Evolutionary conservation across 2,888 invertebrate species (phyloP).

Genomic region (Euspilapteryx auroguttella): DNA sequence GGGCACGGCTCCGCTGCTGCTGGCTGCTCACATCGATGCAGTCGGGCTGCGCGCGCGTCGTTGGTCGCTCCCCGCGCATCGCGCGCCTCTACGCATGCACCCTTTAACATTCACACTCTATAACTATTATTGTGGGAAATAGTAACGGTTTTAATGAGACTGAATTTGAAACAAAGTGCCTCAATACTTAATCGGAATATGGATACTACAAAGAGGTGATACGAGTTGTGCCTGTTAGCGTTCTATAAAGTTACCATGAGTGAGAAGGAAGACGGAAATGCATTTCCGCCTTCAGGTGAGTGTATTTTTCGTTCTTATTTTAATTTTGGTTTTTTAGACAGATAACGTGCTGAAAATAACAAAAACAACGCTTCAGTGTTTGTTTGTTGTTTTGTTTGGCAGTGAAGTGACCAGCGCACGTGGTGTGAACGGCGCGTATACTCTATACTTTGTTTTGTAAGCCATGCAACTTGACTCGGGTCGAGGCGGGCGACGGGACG

Average conservation of each 20-base stretch:
- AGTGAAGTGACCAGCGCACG: background rate
- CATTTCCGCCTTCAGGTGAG: conserved; percentile 58
- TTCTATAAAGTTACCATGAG: conserved; percentile 45
- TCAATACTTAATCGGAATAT: conserved; percentile 27
- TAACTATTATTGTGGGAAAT: conserved; percentile 23
- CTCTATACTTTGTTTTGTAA: conserved; percentile 9
- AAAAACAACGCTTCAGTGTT: too few relatives aligned
- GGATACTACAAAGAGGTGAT: conserved; percentile 48
- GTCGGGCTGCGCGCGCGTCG: conserved; percentile 55
- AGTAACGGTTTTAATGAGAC: conserved; percentile 23
- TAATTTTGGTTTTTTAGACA: too few relatives aligned
- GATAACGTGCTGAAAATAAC: too few relatives aligned
- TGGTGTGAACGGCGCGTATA: conserved; percentile 4
- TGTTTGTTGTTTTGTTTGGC: conserved; percentile 8
- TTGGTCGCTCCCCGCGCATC: conserved; percentile 39
- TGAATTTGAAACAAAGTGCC: conserved; percentile 26
- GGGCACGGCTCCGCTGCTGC: conserved; percentile 18
- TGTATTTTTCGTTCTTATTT: conserved; percentile 12
- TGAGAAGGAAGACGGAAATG: conserved; percentile 57
- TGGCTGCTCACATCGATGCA: conserved; percentile 35
- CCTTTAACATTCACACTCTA: conserved; percentile 29
- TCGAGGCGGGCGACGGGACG: too few relatives aligned
- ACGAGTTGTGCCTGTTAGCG: conserved; percentile 39
- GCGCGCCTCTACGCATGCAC: conserved; percentile 26
- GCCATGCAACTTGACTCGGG: too few relatives aligned